Conservation (phyloP, 2,888 invertebrate genomes). For the Parnassius apollo region DNA sequence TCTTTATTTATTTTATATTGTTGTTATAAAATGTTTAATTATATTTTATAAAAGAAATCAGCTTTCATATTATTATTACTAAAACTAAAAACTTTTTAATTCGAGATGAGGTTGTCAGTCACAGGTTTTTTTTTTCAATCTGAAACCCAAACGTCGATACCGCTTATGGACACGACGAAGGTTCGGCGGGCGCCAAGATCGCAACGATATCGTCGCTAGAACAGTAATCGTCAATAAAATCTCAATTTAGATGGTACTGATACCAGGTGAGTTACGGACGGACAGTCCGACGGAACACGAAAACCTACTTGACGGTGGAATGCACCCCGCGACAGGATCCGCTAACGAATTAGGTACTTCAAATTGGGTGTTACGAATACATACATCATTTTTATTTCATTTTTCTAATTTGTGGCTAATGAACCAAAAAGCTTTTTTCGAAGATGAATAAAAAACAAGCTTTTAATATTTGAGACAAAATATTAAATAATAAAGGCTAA, state of each 20-base stretch:
- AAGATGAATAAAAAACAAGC: background rate
- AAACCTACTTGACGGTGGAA: slow-evolving; percentile 79
- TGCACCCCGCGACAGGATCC: slow-evolving; percentile 71
- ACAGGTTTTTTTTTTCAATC: slow-evolving; percentile 29
- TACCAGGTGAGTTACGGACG: slow-evolving; percentile 78
- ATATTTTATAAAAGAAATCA: background rate
- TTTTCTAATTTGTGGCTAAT: slow-evolving; percentile 30
- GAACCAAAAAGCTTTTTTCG: background rate
- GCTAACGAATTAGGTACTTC: slow-evolving; percentile 76
- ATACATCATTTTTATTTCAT: slow-evolving; percentile 47
- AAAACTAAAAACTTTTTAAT: background rate
- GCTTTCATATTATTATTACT: background rate
- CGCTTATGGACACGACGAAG: slow-evolving; percentile 40
- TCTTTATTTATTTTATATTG: slow-evolving; percentile 10
- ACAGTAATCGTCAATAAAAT: slow-evolving; percentile 81
- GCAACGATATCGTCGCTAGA: slow-evolving; percentile 78
- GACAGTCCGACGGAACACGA: slow-evolving; percentile 71
- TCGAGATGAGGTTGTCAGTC: slow-evolving; percentile 14
- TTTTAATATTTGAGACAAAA: slow-evolving; percentile 1
- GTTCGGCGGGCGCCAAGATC: slow-evolving; percentile 75
- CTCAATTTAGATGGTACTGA: slow-evolving; percentile 81
- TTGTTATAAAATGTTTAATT: background rate
- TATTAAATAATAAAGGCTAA: no score
- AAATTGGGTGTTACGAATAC: slow-evolving; percentile 41
- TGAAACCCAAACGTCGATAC: slow-evolving; percentile 25